These are phyloP conservation scores for Halictus ligatus DNA, from an alignment of 2,888 invertebrate genomes.

Conservation along the genomic window DNA sequence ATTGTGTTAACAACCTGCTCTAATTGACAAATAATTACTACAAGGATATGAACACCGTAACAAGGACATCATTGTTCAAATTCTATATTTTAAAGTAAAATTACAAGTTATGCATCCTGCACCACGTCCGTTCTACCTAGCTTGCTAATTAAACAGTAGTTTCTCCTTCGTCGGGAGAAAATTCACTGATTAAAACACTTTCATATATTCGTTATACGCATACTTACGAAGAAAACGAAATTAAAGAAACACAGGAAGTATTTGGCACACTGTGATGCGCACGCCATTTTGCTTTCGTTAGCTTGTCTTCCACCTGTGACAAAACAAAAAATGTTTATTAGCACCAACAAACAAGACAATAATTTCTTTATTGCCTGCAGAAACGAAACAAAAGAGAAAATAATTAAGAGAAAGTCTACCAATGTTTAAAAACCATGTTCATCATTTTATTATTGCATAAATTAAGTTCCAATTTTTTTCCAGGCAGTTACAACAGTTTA, in stretches of 20 bases:
- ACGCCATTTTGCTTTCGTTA: slow-evolving; percentile 83
- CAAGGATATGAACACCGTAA: neutral
- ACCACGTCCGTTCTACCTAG: neutral
- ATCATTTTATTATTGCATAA: neutral
- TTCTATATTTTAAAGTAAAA: neutral
- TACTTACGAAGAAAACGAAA: slow-evolving; percentile 90
- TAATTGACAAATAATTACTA: neutral
- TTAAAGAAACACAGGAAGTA: slow-evolving; percentile 90
- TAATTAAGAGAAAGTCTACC: neutral
- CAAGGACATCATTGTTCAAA: neutral
- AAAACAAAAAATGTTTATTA: neutral
- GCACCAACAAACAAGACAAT: neutral
- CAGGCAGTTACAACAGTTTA: no score
- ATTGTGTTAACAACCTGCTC: neutral
- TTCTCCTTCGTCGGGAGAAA: neutral
- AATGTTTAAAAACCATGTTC: neutral
- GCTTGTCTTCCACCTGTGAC: slow-evolving; percentile 33
- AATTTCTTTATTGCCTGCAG: neutral
- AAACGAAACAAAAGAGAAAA: neutral
- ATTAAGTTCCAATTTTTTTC: no score
- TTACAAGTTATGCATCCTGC: neutral
- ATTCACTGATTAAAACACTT: neutral
- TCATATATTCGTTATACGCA: neutral
- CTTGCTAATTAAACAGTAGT: neutral
- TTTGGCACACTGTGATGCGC: slow-evolving; percentile 88